A percentile compares a stretch with the other conserved stretches of the same genome.
phyloP scores from a whole-genome alignment of 2,888 invertebrate genomes.

The Spatulosminthurus flaviceps region DNA sequence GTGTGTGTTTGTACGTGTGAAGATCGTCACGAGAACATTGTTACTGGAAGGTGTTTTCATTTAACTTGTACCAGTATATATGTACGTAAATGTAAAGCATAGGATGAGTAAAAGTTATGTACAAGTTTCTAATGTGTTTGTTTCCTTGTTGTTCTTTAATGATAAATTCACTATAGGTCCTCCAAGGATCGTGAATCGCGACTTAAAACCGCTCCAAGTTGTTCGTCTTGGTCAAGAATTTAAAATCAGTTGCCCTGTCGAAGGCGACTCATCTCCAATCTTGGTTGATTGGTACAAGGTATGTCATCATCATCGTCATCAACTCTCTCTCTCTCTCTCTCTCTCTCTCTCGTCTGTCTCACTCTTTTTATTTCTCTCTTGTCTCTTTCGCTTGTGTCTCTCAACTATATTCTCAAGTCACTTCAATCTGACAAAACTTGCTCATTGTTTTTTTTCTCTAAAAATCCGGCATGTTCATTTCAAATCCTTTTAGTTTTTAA shows the following conservation, averaged over 20 bases:
- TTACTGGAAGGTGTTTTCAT: neutral
- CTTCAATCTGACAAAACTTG: conserved; percentile 17
- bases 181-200: conserved; percentile 51
- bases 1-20: neutral
- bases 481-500: conserved; percentile 11
- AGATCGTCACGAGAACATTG: neutral
- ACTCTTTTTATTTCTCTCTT: neutral
- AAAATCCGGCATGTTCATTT: conserved; percentile 3
- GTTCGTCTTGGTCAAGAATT: conserved; percentile 59
- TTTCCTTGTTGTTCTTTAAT: conserved; percentile 41
- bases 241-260: conserved; percentile 60
- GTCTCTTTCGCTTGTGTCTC: neutral
- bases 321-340: conserved; percentile 24
- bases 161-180: conserved; percentile 47
- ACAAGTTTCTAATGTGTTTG: conserved; percentile 31
- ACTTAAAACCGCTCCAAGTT: conserved; percentile 60
- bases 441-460: conserved; percentile 8
- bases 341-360: neutral
- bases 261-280: conserved; percentile 55
- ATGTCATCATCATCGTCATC: conserved; percentile 41
- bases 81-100: neutral
- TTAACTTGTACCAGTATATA: no score
- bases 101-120: conserved; percentile 8
- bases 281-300: conserved; percentile 63
- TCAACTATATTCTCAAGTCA: no score